Evolutionary conservation across 53 echinoderm and acorn worm genomes (phyloP), one percentile per base, ranked within the genome.

Genomic region (Paracentrotus lividus): DNA sequence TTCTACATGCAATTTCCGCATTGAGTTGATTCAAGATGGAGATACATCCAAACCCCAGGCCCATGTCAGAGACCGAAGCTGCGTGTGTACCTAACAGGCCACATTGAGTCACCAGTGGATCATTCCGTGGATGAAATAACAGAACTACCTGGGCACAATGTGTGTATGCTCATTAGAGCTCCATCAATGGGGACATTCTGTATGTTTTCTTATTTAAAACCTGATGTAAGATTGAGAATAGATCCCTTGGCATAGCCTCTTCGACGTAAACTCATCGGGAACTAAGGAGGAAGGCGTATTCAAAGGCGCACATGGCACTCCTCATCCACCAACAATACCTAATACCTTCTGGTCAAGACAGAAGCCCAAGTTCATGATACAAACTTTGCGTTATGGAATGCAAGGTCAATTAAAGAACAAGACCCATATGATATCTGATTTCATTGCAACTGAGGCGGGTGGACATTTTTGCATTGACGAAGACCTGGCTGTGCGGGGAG

Each of bases 331-430:
- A 0, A 0, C 10, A 59, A 6, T 21, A 0, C n/a, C n/a, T n/a
- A n/a, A n/a, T n/a, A n/a, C n/a, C n/a, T n/a, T n/a, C n/a, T n/a
- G n/a, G n/a, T 0, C 18, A 16, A 24, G n/a, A n/a, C 1, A 6
- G 0, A 24, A 59, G 0, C 10, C 4, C 18, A 3, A 59, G 10
- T 1, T 59, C 1, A 4, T 59, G 59, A 58, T 5, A 0, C 18
- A 16, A 0, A 2, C 0, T 59, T 59, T 59, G 59, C 59, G 0
- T 59, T 59, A 7, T 78, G 86, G 86, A 85, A 85, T 85, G 86
- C 86, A 0, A 85, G 86, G 36, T 85, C 86, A 4, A 44, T 85
- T 1, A 84, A 85, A 29, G 1, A 85, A 85, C 29, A 85, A 85
- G 54, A 51, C 1, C 47, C 40, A 31, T 42, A 54, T 54, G 54